phyloP scores from a whole-genome alignment of 2,113 vertebrate species.

The Tetraodon nigroviridis region DNA sequence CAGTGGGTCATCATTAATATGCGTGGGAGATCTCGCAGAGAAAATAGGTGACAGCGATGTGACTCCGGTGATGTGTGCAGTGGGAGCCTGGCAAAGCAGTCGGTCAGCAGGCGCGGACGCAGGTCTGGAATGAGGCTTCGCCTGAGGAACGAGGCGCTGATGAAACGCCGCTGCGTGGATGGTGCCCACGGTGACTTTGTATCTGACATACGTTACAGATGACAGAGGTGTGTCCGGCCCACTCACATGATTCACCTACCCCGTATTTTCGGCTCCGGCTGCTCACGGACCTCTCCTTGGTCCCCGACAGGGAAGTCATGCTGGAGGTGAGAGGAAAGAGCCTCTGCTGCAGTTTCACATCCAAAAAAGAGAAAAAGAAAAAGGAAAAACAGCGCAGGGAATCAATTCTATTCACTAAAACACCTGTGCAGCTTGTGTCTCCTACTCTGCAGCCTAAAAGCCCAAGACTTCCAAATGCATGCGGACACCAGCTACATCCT shows the following conservation, averaged over 20 bases:
- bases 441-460: constrained; percentile 34
- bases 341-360: constrained; percentile 64
- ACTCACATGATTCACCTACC: constrained; percentile 76
- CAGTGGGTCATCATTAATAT: constrained; percentile 22
- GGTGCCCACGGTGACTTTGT: constrained; percentile 26
- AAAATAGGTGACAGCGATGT: constrained; percentile 17
- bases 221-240: constrained; percentile 35
- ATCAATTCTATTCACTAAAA: constrained; percentile 51
- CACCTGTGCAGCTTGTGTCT: constrained; percentile 1
- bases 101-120: constrained; percentile 2
- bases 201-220: constrained; percentile 8
- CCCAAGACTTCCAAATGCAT: constrained; percentile 37
- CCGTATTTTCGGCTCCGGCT: constrained; percentile 89
- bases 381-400: constrained; percentile 18
- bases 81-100: constrained; percentile 17
- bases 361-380: constrained; percentile 16
- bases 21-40: constrained; percentile 8
- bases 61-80: constrained; percentile 18
- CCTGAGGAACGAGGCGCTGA: not conserved
- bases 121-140: not conserved
- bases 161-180: constrained; percentile 16
- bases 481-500: constrained; percentile 43
- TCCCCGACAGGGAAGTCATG: constrained; percentile 95
- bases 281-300: constrained; percentile 89
- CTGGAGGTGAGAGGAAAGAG: constrained; percentile 66